Conservation (phyloP, 2,888 invertebrate species). For the Ametastegia equiseti region DNA sequence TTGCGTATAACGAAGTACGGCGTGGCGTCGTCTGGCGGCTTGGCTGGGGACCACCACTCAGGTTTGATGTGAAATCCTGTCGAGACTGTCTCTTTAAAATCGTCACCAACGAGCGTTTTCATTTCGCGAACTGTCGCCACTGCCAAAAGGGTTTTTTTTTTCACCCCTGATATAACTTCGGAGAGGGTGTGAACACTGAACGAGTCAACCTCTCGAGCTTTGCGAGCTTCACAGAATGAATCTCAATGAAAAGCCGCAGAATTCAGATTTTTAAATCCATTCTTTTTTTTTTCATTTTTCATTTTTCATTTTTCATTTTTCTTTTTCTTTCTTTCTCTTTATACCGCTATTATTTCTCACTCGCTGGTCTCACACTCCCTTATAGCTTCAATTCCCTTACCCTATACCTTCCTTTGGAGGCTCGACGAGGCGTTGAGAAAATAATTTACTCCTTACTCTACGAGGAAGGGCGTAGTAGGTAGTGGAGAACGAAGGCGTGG, state of each 20-base stretch:
- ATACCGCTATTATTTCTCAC: not conserved
- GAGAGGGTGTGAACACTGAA: not conserved
- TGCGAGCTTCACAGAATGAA: not conserved
- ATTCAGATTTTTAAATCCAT: not conserved
- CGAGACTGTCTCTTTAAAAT: constrained; percentile 3
- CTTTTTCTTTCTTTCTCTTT: no score
- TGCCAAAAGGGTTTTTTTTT: not conserved
- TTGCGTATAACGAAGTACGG: constrained; percentile 35
- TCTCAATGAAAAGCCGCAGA: not conserved
- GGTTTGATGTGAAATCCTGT: constrained; percentile 9
- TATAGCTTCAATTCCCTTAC: no score
- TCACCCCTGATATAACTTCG: not conserved
- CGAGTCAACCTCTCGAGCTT: not conserved
- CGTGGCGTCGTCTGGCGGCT: no score
- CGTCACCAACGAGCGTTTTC: constrained; percentile 22
- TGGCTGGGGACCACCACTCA: not conserved
- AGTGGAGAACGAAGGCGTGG: not conserved
- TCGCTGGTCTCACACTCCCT: not conserved
- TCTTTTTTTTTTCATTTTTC: not conserved
- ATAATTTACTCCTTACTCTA: not conserved
- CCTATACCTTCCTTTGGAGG: no score
- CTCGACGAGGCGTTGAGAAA: constrained; percentile 9
- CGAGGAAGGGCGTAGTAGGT: not conserved
- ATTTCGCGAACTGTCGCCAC: not conserved
- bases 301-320: not conserved